These are phyloP conservation scores for Leptinotarsa peninsularis DNA, from an alignment of 2,888 invertebrate species.

Conservation along the genomic window DNA sequence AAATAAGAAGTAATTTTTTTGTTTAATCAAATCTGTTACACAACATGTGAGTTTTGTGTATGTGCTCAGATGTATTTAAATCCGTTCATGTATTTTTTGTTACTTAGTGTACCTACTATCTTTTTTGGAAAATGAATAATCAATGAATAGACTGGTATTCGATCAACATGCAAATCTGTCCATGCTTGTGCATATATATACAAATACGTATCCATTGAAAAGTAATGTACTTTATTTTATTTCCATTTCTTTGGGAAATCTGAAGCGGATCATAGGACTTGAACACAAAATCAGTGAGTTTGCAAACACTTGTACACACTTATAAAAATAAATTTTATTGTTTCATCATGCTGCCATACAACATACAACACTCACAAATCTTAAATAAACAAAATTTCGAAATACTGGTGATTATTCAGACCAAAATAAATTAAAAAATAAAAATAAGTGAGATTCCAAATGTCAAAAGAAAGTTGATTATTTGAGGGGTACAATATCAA, in stretches of 20 bases:
- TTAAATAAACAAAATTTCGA: slow-evolving; percentile 29
- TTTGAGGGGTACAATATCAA: slow-evolving; percentile 1
- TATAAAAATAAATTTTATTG: slow-evolving; percentile 40
- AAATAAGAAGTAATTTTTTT: too few species aligned
- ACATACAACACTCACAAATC: slow-evolving; percentile 30
- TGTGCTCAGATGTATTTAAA: too few species aligned
- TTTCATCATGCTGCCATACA: slow-evolving; percentile 40
- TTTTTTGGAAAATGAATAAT: too few species aligned
- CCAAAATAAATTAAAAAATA: slow-evolving; percentile 6
- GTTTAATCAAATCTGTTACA: too few species aligned
- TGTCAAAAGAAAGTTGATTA: slow-evolving; percentile 1
- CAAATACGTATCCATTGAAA: not conserved
- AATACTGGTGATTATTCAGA: slow-evolving; percentile 23
- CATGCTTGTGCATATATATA: not conserved
- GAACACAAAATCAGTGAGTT: slow-evolving; percentile 31
- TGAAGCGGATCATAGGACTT: slow-evolving; percentile 15
- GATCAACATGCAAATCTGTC: too few species aligned
- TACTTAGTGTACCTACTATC: too few species aligned
- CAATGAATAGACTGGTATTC: not conserved
- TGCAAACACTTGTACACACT: slow-evolving; percentile 36
- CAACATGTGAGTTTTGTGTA: too few species aligned
- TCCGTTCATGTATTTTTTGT: too few species aligned
- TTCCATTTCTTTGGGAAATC: slow-evolving; percentile 21
- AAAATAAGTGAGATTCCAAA: not conserved
- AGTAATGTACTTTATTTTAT: not conserved